Percentiles rank a stretch among this genome's conserved stretches.
These are phyloP conservation scores for Norana najaformis DNA, from an alignment of 2,888 invertebrate genomes.

Conservation along the genomic window DNA sequence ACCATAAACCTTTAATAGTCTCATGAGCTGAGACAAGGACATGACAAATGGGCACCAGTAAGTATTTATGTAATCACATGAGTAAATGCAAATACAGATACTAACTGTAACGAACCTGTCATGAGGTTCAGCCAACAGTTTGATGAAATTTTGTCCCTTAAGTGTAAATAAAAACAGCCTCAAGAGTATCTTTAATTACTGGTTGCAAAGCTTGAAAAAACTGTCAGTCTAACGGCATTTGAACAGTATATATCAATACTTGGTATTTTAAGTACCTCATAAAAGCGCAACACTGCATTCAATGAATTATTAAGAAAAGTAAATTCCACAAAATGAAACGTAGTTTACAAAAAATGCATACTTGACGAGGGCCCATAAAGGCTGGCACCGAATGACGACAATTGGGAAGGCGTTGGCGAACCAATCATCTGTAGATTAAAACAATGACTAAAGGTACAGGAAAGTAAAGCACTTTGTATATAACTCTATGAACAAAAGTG, in stretches of 20 bases:
- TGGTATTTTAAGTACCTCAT: too few relatives aligned
- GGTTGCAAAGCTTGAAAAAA: background rate
- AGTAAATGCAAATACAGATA: too few relatives aligned
- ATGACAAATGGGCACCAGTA: background rate
- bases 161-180: too few relatives aligned
- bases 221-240: background rate
- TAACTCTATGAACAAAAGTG: background rate
- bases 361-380: conserved; percentile 42
- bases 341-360: conserved; percentile 20
- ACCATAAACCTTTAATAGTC: background rate
- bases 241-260: too few relatives aligned
- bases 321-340: background rate
- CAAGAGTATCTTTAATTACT: background rate
- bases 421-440: conserved; percentile 51
- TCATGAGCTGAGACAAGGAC: background rate
- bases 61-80: background rate
- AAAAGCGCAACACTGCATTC: too few relatives aligned
- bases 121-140: too few relatives aligned
- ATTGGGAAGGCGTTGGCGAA: conserved; percentile 57
- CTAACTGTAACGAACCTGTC: too few relatives aligned
- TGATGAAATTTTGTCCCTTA: too few relatives aligned
- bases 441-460: background rate
- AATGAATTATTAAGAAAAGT: background rate
- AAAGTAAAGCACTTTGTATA: background rate
- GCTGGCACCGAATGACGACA: conserved; percentile 45